These are phyloP conservation scores for Crocodylus rhombifer DNA, from an alignment of 2,797 vertebrate genomes.

Conservation along the genomic window DNA sequence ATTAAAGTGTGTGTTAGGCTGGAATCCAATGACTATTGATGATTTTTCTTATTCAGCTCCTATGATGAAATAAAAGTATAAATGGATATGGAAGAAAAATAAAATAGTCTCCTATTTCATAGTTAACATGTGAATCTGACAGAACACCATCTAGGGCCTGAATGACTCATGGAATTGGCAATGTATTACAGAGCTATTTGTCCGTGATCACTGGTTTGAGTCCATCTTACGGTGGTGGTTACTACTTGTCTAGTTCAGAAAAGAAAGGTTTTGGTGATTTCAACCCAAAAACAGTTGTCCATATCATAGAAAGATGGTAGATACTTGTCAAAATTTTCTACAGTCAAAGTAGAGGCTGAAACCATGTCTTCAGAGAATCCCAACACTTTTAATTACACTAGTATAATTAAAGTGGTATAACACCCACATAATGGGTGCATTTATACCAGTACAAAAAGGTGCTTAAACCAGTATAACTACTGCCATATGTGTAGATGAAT, in stretches of 20 bases:
- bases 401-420: not conserved
- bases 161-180: not conserved
- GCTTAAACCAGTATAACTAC: not conserved
- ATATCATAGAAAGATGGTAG: conserved; percentile 16
- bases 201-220: not conserved
- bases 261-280: not conserved
- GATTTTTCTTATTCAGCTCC: not conserved
- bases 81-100: not conserved
- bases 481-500: not conserved
- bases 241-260: not conserved
- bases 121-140: not conserved
- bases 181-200: not conserved
- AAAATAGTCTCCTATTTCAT: not conserved
- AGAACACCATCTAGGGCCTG: not conserved
- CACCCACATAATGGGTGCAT: not conserved
- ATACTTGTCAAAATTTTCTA: conserved; percentile 7
- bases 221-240: not conserved
- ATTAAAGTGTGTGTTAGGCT: not conserved
- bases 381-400: not conserved
- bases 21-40: not conserved
- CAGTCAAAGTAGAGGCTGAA: not conserved
- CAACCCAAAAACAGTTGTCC: not conserved
- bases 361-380: not conserved
- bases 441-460: not conserved
- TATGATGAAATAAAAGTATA: fast-evolving